These are phyloP conservation scores for Lamellibrachia luymesi DNA, from an alignment of 1,140 invertebrate species.

Conservation along the genomic window DNA sequence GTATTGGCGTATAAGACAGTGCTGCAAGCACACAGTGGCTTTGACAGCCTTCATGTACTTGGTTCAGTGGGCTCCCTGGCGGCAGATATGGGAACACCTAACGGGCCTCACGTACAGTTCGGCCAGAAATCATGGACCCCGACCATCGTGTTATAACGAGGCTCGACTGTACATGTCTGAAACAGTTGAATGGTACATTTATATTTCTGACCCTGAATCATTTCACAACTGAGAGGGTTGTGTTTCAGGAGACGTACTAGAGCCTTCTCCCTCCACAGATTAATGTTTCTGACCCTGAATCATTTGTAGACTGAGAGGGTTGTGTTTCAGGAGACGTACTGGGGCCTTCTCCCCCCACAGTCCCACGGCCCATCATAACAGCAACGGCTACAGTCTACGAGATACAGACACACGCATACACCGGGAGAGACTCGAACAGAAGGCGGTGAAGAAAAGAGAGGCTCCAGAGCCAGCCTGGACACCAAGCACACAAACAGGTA, in stretches of 20 bases:
- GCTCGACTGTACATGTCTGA: too few relatives aligned
- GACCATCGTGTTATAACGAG: too few relatives aligned
- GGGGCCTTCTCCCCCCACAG: conserved; percentile 75
- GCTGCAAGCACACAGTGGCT: too few relatives aligned
- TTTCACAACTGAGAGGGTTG: background rate
- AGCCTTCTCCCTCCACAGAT: conserved; percentile 71
- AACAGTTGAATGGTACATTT: too few relatives aligned
- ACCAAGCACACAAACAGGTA: background rate
- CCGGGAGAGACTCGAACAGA: conserved; percentile 67
- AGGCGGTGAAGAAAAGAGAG: conserved; percentile 26
- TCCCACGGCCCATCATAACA: conserved; percentile 58
- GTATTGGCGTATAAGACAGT: too few relatives aligned
- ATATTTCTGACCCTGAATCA: too few relatives aligned
- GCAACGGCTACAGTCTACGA: conserved; percentile 76
- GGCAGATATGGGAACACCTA: too few relatives aligned
- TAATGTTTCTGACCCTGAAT: too few relatives aligned
- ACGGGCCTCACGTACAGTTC: too few relatives aligned
- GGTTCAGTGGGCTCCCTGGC: too few relatives aligned
- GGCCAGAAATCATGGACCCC: too few relatives aligned
- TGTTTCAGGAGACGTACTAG: conserved; percentile 73
- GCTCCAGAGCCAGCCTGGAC: background rate
- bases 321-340: conserved; percentile 68
- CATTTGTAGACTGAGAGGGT: background rate
- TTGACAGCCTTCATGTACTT: too few relatives aligned
- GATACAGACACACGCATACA: conserved; percentile 95